Base-by-base conservation (phyloP, 2,797 vertebrate species). In the Sciurus vulgaris region DNA sequence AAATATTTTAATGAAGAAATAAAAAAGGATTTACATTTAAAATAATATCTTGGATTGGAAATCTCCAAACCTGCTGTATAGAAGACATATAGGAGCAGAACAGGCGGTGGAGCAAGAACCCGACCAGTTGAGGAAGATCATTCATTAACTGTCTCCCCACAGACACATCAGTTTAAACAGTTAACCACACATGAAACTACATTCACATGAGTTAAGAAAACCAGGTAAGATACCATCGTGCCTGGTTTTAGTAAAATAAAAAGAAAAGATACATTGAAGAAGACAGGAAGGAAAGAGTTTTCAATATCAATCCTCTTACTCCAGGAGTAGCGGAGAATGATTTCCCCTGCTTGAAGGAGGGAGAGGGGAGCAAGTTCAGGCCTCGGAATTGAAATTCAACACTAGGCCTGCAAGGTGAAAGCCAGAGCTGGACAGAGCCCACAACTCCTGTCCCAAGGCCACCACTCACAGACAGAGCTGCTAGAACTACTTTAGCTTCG, bases 331-430 rank as follows among this genome's bases (percentile, higher is more conserved):
- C 41, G 9, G 26, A 22, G 26, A 73, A 49, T 33, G 28, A 20
- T 1, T 4, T 5, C 38, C 11, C 3, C 5, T n/a, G 1, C 18
- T 30, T 7, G 1, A 11, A 14, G 28, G 35, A 56, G 12, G 26
- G 54, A 33, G 9, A 61, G n/a, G 17, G 18, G 24, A 44, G 10
- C 44, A 44, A 61, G 11, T 22, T 59, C 18, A 59, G 18, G 35
- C 11, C 26, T 30, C 5, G 41, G 15, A 54, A 0, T 33, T 44
- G 26, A 33, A 54, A 20, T 54, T 17, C 47, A 86, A 13, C 28
- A 56, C 17, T 4, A 41, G 5, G 28, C 6, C 24, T 59, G 10
- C n/a, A 72, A 20, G 7, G 10, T 30, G 49, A 41, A 72, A 9
- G 9, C 33, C 5, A 15, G 17, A 5, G 15, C 35, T 41, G 6